phyloP scores from a whole-genome alignment of 2,113 vertebrate genomes.

The Pogonocichla stellata region DNA sequence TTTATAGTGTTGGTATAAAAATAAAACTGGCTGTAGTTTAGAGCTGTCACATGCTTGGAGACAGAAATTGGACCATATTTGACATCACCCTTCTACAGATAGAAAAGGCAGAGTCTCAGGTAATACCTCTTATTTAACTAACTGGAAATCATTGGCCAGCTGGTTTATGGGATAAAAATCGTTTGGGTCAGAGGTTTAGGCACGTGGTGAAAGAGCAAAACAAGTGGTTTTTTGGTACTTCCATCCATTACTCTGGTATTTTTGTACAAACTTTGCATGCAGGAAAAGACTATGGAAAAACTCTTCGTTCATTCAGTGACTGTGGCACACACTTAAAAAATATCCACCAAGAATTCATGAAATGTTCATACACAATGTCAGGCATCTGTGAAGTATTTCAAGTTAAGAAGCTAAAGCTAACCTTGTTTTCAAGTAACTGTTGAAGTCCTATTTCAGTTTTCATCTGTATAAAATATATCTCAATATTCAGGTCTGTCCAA shows the following conservation, averaged over 20 bases:
- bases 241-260: slow-evolving; percentile 24
- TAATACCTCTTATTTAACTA: slow-evolving; percentile 69
- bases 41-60: slow-evolving; percentile 72
- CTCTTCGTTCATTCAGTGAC: neutral
- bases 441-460: slow-evolving; percentile 57
- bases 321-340: neutral
- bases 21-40: slow-evolving; percentile 83
- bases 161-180: slow-evolving; percentile 51
- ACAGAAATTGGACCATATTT: slow-evolving; percentile 75
- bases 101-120: slow-evolving; percentile 70
- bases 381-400: slow-evolving; percentile 34
- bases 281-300: slow-evolving; percentile 6
- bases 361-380: neutral
- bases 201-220: slow-evolving; percentile 10
- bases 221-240: slow-evolving; percentile 42
- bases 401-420: slow-evolving; percentile 47
- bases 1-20: slow-evolving; percentile 86
- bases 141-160: slow-evolving; percentile 46
- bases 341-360: slow-evolving; percentile 26
- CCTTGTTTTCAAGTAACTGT: slow-evolving; percentile 56
- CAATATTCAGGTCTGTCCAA: slow-evolving; percentile 30
- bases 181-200: slow-evolving; percentile 7
- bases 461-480: slow-evolving; percentile 57
- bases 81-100: slow-evolving; percentile 68
- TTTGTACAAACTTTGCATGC: slow-evolving; percentile 21